phyloP scores from a whole-genome alignment of 2,888 invertebrate species.

The Eupithecia inturbata region DNA sequence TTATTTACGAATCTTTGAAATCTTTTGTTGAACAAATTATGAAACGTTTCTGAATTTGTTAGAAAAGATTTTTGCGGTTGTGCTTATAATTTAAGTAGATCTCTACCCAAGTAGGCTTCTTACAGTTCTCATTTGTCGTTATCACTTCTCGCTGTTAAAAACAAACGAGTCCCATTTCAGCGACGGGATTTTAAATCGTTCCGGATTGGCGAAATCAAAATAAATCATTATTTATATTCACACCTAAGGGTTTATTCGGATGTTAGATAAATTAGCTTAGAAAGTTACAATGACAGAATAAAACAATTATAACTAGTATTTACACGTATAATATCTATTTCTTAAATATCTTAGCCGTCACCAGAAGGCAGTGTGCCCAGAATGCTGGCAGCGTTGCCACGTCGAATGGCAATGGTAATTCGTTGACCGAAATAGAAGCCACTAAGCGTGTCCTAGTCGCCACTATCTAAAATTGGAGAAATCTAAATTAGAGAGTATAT shows the following conservation, averaged over 20 bases:
- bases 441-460: too few relatives aligned
- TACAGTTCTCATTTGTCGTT: neutral
- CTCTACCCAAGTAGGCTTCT: neutral
- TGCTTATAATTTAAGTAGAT: conserved; percentile 11
- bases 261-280: too few relatives aligned
- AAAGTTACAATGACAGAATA: too few relatives aligned
- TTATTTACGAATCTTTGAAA: conserved; percentile 39
- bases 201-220: neutral
- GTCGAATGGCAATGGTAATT: too few relatives aligned
- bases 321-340: too few relatives aligned
- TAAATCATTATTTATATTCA: neutral
- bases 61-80: conserved; percentile 14
- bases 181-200: neutral
- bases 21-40: conserved; percentile 40
- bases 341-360: too few relatives aligned
- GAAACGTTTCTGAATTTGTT: conserved; percentile 29
- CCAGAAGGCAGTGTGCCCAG: too few relatives aligned
- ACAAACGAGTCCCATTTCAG: neutral
- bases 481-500: neutral
- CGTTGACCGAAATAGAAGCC: too few relatives aligned
- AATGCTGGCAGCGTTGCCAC: too few relatives aligned
- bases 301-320: too few relatives aligned
- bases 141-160: neutral
- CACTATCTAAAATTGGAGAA: neutral
- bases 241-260: too few relatives aligned